Evolutionary conservation across 2,888 invertebrate species (phyloP).

Genomic region (Athripsodes cinereus): DNA sequence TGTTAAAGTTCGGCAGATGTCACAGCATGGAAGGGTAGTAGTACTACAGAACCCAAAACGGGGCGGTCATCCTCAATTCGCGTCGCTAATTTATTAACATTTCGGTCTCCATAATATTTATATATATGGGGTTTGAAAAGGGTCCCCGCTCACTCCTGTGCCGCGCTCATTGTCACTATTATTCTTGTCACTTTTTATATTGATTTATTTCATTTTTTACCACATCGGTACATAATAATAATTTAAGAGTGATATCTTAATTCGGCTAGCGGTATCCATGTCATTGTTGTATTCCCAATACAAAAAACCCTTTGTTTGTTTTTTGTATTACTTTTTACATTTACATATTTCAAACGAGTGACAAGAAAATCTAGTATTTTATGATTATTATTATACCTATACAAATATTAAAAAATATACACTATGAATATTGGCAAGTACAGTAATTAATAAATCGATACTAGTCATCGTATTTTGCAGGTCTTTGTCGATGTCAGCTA

Average conservation of each 20-base stretch:
- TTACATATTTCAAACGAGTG: too few species aligned
- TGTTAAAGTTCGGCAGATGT: slow-evolving; percentile 23
- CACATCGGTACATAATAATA: too few species aligned
- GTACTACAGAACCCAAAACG: neutral
- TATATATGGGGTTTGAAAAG: slow-evolving; percentile 21
- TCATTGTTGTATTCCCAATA: neutral
- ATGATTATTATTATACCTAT: too few species aligned
- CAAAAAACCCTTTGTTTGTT: neutral
- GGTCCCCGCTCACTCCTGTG: slow-evolving; percentile 25
- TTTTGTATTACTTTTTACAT: too few species aligned
- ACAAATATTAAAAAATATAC: too few species aligned
- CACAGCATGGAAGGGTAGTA: slow-evolving; percentile 4
- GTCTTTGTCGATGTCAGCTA: too few species aligned
- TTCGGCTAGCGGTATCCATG: neutral
- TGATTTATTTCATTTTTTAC: neutral
- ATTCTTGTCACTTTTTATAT: neutral
- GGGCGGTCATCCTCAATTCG: slow-evolving; percentile 21
- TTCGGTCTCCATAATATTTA: slow-evolving; percentile 12
- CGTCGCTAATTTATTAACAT: slow-evolving; percentile 26
- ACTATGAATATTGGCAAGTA: too few species aligned
- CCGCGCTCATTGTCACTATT: slow-evolving; percentile 18
- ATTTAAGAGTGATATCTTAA: too few species aligned
- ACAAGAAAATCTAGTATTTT: too few species aligned
- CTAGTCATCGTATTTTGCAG: too few species aligned
- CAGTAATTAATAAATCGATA: too few species aligned